Percentiles rank a stretch among this genome's conserved stretches.
Evolutionary conservation across 2,113 vertebrate species (phyloP).

Genomic region (Elaphurus davidianus): DNA sequence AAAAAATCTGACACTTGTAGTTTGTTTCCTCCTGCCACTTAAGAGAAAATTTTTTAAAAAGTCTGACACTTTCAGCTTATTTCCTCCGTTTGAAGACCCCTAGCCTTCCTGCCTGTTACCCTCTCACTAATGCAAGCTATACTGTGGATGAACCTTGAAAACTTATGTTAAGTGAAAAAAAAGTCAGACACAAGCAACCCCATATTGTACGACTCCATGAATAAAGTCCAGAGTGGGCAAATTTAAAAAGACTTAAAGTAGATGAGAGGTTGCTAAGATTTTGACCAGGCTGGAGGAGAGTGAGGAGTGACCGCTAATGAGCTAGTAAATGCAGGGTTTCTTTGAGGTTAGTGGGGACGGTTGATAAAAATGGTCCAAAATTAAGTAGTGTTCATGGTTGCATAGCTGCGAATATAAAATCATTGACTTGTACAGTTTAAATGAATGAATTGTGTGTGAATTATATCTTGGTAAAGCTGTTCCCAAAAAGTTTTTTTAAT

Average conservation of each 20-base stretch:
- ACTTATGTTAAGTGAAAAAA: neutral
- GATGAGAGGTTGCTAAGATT: neutral
- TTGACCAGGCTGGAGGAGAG: neutral
- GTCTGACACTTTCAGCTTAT: neutral
- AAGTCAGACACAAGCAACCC: neutral
- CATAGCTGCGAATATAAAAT: neutral
- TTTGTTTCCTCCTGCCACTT: neutral
- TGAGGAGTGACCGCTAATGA: neutral
- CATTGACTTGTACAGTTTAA: neutral
- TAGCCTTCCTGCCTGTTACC: neutral
- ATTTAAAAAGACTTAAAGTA: neutral
- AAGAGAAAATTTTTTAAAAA: neutral
- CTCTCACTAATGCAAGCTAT: neutral
- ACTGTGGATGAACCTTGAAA: neutral
- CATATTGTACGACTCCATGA: neutral
- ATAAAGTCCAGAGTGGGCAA: neutral
- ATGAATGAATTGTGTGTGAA: neutral
- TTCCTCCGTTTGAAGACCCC: neutral
- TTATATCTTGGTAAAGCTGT: neutral
- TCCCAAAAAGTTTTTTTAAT: neutral
- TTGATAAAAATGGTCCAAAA: neutral
- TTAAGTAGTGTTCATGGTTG: neutral
- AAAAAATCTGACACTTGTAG: neutral
- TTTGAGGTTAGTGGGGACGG: neutral
- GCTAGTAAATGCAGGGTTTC: neutral